Evolutionary conservation across 1,140 invertebrate species (phyloP).

Genomic region (Leptinotarsa undecemlineata): DNA sequence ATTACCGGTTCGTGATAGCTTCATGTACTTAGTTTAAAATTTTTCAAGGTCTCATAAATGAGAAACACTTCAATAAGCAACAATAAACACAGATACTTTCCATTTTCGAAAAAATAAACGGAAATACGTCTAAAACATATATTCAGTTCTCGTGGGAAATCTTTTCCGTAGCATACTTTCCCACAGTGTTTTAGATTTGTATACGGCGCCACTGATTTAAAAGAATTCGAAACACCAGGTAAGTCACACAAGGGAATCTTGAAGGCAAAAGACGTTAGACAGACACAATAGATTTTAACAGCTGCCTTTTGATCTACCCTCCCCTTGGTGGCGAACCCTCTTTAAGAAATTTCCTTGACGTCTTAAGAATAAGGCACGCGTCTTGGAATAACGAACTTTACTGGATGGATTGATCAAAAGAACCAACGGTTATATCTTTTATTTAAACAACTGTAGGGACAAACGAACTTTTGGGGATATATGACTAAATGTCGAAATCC

Average conservation of each 20-base stretch:
- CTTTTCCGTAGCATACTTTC: background rate
- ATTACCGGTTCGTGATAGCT: too few relatives aligned
- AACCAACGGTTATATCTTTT: conserved; percentile 28
- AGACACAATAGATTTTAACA: conserved; percentile 42
- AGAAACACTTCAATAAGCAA: too few relatives aligned
- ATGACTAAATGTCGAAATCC: too few relatives aligned
- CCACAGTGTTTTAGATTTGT: too few relatives aligned
- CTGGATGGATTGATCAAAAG: conserved; percentile 13
- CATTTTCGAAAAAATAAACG: too few relatives aligned
- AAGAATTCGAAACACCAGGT: conserved; percentile 28
- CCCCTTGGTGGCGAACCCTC: conserved; percentile 37
- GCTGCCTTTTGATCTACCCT: conserved; percentile 50
- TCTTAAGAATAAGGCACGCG: conserved; percentile 40
- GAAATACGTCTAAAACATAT: background rate
- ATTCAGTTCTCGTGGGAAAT: background rate
- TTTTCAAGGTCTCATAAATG: too few relatives aligned
- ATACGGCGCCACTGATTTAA: background rate
- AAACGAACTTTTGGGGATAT: too few relatives aligned
- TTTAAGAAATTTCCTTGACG: conserved; percentile 39
- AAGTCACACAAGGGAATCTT: conserved; percentile 39
- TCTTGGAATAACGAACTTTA: conserved; percentile 29
- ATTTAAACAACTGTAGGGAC: conserved; percentile 26
- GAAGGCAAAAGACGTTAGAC: conserved; percentile 45
- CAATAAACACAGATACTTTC: too few relatives aligned
- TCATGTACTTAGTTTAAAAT: too few relatives aligned